These are phyloP conservation scores for Hofmannophila pseudospretella DNA, from an alignment of 2,888 invertebrate species.

Conservation along the genomic window DNA sequence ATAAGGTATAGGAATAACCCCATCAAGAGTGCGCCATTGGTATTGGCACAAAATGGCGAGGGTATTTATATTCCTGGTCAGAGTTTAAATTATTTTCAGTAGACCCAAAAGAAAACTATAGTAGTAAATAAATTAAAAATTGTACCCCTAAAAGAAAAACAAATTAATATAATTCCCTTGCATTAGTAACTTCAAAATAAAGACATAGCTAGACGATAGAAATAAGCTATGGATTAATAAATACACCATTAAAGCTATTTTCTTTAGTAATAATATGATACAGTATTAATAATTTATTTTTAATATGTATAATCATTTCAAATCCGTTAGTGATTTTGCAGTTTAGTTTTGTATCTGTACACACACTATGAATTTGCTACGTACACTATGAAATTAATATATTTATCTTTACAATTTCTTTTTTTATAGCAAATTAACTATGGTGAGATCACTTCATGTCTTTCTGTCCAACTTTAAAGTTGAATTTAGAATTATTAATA, in stretches of 20 bases:
- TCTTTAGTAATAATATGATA: conserved; percentile 35
- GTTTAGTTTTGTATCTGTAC: conserved; percentile 44
- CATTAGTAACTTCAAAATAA: conserved; percentile 3
- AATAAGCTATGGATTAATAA: neutral
- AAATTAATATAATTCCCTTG: conserved; percentile 8
- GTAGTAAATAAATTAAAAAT: too few species aligned
- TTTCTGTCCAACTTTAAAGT: neutral
- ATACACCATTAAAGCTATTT: conserved; percentile 41
- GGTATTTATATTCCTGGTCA: too few species aligned
- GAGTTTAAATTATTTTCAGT: too few species aligned
- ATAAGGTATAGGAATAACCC: too few species aligned
- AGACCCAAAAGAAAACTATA: too few species aligned
- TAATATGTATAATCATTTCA: conserved; percentile 51
- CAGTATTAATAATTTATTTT: conserved; percentile 21
- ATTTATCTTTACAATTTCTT: conserved; percentile 47
- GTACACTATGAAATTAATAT: conserved; percentile 32
- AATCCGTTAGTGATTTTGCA: conserved; percentile 74
- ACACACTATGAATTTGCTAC: conserved; percentile 44
- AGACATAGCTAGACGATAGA: neutral
- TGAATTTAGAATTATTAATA: neutral
- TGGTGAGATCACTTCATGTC: conserved; percentile 10
- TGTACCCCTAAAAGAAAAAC: too few species aligned
- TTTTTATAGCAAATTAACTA: conserved; percentile 31
- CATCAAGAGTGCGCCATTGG: too few species aligned
- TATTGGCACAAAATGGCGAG: too few species aligned